A percentile compares a stretch with the other conserved stretches of the same genome.
phyloP scores from a whole-genome alignment of 2,888 invertebrate genomes.

The Ichneumon xanthorius region DNA sequence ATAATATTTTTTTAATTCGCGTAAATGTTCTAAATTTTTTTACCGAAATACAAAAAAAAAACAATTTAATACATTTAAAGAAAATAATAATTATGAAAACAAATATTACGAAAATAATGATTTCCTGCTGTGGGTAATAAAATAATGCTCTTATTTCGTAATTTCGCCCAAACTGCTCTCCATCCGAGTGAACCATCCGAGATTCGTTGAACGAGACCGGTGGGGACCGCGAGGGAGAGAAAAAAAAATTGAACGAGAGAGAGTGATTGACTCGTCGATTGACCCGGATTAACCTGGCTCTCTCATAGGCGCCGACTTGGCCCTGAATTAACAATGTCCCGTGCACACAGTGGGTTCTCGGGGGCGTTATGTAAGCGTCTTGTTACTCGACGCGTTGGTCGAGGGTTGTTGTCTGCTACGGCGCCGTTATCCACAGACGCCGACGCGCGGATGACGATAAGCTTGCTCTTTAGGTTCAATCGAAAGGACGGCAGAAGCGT shows the following conservation, averaged over 20 bases:
- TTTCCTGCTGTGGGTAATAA: no score
- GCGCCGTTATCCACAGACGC: not conserved
- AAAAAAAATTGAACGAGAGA: constrained; percentile 39
- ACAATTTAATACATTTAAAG: no score
- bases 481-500: not conserved
- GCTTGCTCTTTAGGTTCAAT: not conserved
- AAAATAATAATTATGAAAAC: no score
- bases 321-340: constrained; percentile 52
- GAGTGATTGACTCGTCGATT: constrained; percentile 33
- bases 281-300: constrained; percentile 62
- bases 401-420: not conserved
- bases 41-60: no score
- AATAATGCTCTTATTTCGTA: no score
- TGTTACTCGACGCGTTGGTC: not conserved
- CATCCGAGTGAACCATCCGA: no score
- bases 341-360: not conserved
- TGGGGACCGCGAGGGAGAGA: not conserved
- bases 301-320: constrained; percentile 54
- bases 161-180: no score
- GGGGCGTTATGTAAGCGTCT: constrained; percentile 31
- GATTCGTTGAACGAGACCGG: no score
- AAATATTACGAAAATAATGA: no score
- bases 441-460: not conserved
- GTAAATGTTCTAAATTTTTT: no score
- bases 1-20: no score